These are phyloP conservation scores for Incurvaria masculella DNA, from an alignment of 2,888 invertebrate species.

Conservation along the genomic window DNA sequence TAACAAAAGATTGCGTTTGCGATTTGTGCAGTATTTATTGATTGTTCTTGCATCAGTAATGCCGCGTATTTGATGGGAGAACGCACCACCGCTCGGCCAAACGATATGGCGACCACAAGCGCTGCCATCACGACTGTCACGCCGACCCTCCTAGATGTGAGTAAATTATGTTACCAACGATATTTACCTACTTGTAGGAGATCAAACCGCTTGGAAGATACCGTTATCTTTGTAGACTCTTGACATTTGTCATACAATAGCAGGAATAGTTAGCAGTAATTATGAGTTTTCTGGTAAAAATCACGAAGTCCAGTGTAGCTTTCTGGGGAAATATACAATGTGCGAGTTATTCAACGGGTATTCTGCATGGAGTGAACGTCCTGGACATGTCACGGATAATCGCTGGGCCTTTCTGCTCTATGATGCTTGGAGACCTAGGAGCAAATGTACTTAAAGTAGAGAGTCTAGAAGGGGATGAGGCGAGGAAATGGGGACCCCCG, in stretches of 20 bases:
- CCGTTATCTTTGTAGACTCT: slow-evolving; percentile 6
- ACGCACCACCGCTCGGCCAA: slow-evolving; percentile 22
- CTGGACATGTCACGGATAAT: slow-evolving; percentile 83
- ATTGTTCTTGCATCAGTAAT: too few relatives aligned
- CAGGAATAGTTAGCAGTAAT: background rate
- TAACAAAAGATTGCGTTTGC: too few relatives aligned
- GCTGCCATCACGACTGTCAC: slow-evolving; percentile 38
- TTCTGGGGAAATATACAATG: slow-evolving; percentile 3
- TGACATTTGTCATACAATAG: background rate
- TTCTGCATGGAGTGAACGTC: slow-evolving; percentile 68
- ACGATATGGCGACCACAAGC: slow-evolving; percentile 49
- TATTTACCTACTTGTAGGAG: slow-evolving; percentile 10
- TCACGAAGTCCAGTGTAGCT: slow-evolving; percentile 12
- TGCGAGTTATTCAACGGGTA: slow-evolving; percentile 40
- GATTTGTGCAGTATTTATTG: too few relatives aligned
- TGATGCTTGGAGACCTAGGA: slow-evolving; percentile 90
- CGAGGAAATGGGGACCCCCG: slow-evolving; percentile 92
- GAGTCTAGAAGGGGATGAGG: slow-evolving; percentile 78
- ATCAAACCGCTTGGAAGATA: slow-evolving; percentile 18
- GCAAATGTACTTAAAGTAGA: slow-evolving; percentile 94
- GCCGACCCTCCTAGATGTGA: slow-evolving; percentile 39
- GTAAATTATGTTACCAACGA: slow-evolving; percentile 10
- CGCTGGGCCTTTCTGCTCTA: slow-evolving; percentile 93
- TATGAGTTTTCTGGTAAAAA: background rate
- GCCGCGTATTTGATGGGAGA: slow-evolving; percentile 51